A percentile compares a stretch with the other conserved stretches of the same genome.
Conservation (phyloP, 2,888 invertebrate genomes). For the Tiliacea citrago region DNA sequence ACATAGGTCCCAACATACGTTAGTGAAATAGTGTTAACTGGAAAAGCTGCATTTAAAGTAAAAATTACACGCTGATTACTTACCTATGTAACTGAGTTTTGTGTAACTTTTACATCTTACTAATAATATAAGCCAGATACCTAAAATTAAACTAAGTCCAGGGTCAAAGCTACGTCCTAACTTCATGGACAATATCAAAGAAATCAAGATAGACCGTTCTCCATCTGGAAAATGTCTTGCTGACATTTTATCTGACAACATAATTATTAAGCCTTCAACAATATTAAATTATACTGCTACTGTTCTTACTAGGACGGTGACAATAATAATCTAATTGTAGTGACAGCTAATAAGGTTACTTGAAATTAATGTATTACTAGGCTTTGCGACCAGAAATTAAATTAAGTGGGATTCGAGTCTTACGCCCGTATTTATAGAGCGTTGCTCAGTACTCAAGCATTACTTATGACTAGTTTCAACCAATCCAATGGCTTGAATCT, state of each 20-base stretch:
- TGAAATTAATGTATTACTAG: slow-evolving; percentile 7
- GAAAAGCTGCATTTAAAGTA: too few species aligned
- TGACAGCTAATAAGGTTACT: slow-evolving; percentile 30
- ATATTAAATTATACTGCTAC: slow-evolving; percentile 47
- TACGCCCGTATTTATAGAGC: too few species aligned
- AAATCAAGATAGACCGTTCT: slow-evolving; percentile 9
- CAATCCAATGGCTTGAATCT: too few species aligned
- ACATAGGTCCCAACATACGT: not conserved
- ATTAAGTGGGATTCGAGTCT: not conserved
- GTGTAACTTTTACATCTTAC: not conserved
- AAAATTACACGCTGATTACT: not conserved
- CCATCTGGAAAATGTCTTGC: slow-evolving; percentile 23
- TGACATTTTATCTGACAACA: slow-evolving; percentile 56
- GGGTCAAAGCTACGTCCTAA: not conserved
- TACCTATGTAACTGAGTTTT: not conserved
- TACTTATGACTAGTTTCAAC: too few species aligned
- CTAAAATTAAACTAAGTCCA: slow-evolving; percentile 3
- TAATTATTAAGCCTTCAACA: slow-evolving; percentile 40
- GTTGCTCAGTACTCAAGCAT: too few species aligned
- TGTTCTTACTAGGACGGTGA: slow-evolving; percentile 3
- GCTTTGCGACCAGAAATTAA: slow-evolving; percentile 7
- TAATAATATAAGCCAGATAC: slow-evolving; percentile 1
- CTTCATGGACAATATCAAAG: slow-evolving; percentile 37
- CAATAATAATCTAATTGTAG: slow-evolving; percentile 35
- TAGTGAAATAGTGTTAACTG: not conserved